phyloP scores from a whole-genome alignment of 2,888 invertebrate genomes.

The Tachina lurida region DNA sequence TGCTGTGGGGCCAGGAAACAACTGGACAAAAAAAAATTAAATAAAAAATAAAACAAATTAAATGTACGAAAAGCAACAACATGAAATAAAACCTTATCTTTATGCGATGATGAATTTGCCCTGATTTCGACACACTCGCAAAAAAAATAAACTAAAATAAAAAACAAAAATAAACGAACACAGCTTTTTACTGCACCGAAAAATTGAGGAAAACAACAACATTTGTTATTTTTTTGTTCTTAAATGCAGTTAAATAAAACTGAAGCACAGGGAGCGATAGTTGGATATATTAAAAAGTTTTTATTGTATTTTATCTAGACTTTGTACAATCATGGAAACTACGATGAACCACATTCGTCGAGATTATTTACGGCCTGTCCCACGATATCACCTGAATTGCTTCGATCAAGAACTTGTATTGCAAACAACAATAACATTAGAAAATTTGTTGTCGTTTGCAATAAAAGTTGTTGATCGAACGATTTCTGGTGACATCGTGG shows the following conservation, averaged over 20 bases:
- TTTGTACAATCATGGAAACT: no score
- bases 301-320: no score
- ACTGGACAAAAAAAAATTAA: constrained; percentile 32
- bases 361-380: no score
- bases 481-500: no score
- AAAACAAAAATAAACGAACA: constrained; percentile 60
- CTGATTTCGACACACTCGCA: constrained; percentile 81
- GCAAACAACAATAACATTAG: no score
- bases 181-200: constrained; percentile 63
- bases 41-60: not conserved
- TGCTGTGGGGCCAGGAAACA: constrained; percentile 49
- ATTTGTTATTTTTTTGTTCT: constrained; percentile 23
- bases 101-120: constrained; percentile 81
- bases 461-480: no score
- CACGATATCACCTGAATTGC: no score
- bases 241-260: constrained; percentile 55
- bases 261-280: not conserved
- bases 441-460: no score
- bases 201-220: constrained; percentile 56
- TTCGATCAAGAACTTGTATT: no score
- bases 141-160: constrained; percentile 52
- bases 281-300: no score
- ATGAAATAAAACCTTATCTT: constrained; percentile 73
- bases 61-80: constrained; percentile 45
- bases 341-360: no score